Conservation (phyloP, 37 sponge, comb jelly and placozoan species). For the Ephydatia muelleri region DNA sequence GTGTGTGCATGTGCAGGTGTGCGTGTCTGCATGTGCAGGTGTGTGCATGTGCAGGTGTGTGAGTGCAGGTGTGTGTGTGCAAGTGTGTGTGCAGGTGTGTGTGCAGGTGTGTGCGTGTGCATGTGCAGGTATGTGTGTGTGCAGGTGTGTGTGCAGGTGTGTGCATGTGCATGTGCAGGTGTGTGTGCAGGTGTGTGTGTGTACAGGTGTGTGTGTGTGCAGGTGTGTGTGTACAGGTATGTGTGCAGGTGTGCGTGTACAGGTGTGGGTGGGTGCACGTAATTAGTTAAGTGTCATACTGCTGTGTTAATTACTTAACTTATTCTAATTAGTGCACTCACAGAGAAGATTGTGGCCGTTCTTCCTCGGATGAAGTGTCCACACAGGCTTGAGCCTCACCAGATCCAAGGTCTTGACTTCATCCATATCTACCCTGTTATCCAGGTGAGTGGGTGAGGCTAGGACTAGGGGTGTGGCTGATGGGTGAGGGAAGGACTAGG, state of each 20-base stretch:
- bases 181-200: background rate
- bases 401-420: constrained; percentile 98
- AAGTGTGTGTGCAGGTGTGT: background rate
- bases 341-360: constrained; percentile 98
- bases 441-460: no score
- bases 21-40: background rate
- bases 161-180: background rate
- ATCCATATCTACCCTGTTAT: constrained; percentile 98
- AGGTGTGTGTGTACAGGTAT: background rate
- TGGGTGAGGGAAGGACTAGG: no score
- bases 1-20: background rate
- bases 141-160: background rate
- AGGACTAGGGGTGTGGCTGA: no score
- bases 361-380: constrained; percentile 98
- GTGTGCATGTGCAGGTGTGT: background rate
- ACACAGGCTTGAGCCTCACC: constrained; percentile 97
- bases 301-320: no score
- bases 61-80: background rate
- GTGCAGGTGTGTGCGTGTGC: constrained; percentile 56
- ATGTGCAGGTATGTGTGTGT: background rate
- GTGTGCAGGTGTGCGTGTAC: background rate
- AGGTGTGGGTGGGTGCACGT: no score
- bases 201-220: no score
- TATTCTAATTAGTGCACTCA: constrained; percentile 71
- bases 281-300: no score